Conservation (phyloP, 2,113 vertebrate species). For the Tenrec ecaudatus region DNA sequence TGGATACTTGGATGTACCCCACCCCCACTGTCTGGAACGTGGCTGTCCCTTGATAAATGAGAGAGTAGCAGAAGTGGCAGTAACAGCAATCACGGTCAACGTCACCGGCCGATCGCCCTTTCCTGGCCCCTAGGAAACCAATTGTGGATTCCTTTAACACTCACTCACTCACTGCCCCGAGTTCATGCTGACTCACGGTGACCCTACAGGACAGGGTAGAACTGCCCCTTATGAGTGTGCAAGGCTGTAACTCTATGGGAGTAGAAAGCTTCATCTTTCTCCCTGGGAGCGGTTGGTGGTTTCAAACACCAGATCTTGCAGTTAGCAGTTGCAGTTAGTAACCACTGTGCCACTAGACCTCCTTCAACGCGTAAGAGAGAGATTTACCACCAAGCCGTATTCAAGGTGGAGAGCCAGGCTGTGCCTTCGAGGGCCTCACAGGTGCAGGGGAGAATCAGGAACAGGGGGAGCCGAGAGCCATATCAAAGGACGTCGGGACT, state of each 20-base stretch:
- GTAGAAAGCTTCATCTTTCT: no score
- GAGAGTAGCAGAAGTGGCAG: not conserved
- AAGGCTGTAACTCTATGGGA: no score
- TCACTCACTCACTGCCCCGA: no score
- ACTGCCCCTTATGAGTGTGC: no score
- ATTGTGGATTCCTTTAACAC: not conserved
- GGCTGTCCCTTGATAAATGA: not conserved
- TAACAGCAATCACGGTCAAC: not conserved
- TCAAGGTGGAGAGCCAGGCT: not conserved
- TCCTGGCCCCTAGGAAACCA: not conserved
- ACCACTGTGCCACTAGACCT: no score
- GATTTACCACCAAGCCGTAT: not conserved
- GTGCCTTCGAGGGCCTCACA: not conserved
- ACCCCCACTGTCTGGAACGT: not conserved
- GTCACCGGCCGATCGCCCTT: not conserved
- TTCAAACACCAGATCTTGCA: no score
- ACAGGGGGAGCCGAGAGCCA: not conserved
- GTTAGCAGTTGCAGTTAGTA: no score
- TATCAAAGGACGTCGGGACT: not conserved
- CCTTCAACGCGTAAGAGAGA: not conserved
- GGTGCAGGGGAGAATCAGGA: not conserved
- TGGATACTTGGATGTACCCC: fast-evolving
- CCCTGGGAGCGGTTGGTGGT: no score
- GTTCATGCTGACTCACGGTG: no score
- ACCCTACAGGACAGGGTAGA: no score